Evolutionary conservation across 2,797 vertebrate species (phyloP).

Genomic region (Cossypha dichroa): DNA sequence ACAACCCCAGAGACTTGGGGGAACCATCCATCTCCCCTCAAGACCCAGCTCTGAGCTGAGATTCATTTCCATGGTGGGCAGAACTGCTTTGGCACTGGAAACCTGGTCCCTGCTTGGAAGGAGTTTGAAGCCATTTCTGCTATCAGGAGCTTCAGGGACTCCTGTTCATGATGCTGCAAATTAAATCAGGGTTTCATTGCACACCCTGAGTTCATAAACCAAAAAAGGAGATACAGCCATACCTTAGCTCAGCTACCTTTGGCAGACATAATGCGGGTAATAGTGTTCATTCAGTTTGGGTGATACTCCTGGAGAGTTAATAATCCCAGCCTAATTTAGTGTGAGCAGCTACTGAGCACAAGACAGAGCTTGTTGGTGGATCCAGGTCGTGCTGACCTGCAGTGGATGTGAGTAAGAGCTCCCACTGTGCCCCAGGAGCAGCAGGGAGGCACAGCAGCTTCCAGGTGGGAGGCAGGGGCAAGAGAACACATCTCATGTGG

Average conservation of each 20-base stretch:
- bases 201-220: not conserved
- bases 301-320: conserved; percentile 7
- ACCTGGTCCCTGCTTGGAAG: not conserved
- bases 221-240: not conserved
- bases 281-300: not conserved
- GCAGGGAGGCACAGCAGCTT: not conserved
- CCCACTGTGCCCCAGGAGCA: not conserved
- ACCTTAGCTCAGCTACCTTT: not conserved
- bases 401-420: not conserved
- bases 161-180: not conserved
- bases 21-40: accelerated
- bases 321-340: not conserved
- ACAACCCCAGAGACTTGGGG: not conserved
- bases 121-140: not conserved
- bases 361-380: not conserved
- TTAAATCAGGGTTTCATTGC: not conserved
- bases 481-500: accelerated
- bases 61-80: not conserved
- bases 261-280: not conserved
- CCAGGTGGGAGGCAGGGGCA: not conserved
- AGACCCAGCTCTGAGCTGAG: not conserved
- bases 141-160: not conserved
- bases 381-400: not conserved
- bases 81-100: not conserved
- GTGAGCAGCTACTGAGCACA: conserved; percentile 14